phyloP scores from a whole-genome alignment of 2,113 vertebrate species.

The Todiramphus chloris region DNA sequence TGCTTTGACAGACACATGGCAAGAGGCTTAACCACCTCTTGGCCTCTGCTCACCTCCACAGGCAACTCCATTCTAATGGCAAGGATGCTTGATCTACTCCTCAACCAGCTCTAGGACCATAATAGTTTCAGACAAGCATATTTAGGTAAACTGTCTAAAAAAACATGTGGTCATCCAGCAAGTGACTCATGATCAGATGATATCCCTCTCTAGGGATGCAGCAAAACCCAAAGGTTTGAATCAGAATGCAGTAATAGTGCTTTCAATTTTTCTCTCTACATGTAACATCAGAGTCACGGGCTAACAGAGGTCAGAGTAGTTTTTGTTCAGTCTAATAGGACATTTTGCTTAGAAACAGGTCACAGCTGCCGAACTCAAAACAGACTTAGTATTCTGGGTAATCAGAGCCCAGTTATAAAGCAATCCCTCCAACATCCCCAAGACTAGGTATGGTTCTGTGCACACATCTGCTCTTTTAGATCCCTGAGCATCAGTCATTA shows the following conservation, averaged over 20 bases:
- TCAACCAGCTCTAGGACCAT: neutral
- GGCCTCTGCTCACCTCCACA: neutral
- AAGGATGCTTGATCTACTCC: neutral
- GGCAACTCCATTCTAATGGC: neutral
- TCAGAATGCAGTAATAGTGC: rapidly evolving
- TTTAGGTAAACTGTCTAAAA: neutral
- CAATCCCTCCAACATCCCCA: neutral
- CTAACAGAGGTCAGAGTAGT: neutral
- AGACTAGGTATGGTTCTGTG: rapidly evolving
- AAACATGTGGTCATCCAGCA: neutral
- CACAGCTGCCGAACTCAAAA: neutral
- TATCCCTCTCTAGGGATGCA: neutral
- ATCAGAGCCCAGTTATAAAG: neutral
- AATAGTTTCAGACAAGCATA: neutral
- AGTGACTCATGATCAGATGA: neutral
- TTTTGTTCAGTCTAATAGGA: neutral
- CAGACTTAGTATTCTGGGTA: no score
- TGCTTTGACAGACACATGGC: neutral
- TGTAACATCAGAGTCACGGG: neutral
- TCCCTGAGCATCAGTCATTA: neutral
- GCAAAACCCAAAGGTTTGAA: neutral
- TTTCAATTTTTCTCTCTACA: neutral
- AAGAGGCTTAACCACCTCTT: neutral
- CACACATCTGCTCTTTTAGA: neutral
- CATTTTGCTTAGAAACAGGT: neutral